Percentiles rank a stretch among this genome's conserved stretches.
phyloP scores from a whole-genome alignment of 92 coral and sea anemone genomes.

The Umimayanthus kanabou region DNA sequence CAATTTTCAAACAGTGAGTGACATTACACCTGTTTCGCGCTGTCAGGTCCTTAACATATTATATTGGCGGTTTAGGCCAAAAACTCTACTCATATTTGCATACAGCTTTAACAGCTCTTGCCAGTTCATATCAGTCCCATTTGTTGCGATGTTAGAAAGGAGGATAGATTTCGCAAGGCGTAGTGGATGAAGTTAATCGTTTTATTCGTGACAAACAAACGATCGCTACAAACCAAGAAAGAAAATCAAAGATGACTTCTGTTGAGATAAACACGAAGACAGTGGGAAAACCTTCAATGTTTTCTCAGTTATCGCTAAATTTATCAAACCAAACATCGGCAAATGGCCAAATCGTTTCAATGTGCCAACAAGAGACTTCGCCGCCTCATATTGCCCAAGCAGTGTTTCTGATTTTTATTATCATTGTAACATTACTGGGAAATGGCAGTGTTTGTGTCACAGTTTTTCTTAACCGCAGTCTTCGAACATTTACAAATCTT shows the following conservation, averaged over 20 bases:
- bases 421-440: constrained; percentile 69
- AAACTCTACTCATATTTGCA: constrained; percentile 19
- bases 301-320: not conserved
- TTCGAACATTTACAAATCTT: constrained; percentile 75
- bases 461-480: constrained; percentile 65
- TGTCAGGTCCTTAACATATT: constrained; percentile 15
- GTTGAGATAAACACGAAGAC: not conserved
- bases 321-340: not conserved
- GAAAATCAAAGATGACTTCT: constrained; percentile 1
- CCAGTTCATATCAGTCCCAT: constrained; percentile 2
- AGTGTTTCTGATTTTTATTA: constrained; percentile 55
- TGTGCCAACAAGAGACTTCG: constrained; percentile 52
- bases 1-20: constrained; percentile 24
- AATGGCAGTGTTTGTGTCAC: constrained; percentile 69
- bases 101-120: constrained; percentile 21
- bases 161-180: not conserved
- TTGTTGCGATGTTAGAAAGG: not conserved
- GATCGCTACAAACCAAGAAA: not conserved
- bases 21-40: constrained; percentile 34
- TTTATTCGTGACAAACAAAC: not conserved
- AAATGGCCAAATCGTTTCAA: not conserved
- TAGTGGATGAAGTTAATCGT: not conserved
- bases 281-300: not conserved
- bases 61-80: constrained; percentile 4
- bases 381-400: constrained; percentile 71